phyloP scores from a whole-genome alignment of 1,140 invertebrate genomes.

The Brachionus paranguensis region DNA sequence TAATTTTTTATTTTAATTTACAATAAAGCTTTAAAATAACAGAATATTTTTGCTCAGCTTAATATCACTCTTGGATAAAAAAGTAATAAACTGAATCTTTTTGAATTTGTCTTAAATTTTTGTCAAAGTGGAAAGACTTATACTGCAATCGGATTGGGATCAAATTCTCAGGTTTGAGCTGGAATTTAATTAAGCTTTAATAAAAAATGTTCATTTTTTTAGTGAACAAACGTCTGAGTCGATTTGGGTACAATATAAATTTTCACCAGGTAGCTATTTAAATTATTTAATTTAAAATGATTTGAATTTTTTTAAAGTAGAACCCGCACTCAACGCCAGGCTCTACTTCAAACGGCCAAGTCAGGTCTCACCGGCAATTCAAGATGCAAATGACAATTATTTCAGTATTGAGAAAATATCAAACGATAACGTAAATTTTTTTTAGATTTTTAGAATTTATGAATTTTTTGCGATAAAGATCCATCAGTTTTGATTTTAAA shows the following conservation, averaged over 20 bases:
- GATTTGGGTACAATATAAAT: slow-evolving; percentile 8
- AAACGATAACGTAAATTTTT: not conserved
- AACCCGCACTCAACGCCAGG: not conserved
- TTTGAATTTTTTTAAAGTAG: not conserved
- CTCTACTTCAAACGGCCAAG: not conserved
- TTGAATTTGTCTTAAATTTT: not conserved
- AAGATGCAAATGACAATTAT: not conserved
- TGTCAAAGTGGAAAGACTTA: not conserved
- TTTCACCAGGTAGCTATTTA: not conserved
- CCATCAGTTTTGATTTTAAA: no score
- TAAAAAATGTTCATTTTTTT: not conserved
- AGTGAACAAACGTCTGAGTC: not conserved
- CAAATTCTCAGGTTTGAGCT: not conserved
- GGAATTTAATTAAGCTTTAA: not conserved
- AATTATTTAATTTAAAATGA: not conserved
- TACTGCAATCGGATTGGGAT: not conserved
- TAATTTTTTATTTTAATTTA: slow-evolving; percentile 19
- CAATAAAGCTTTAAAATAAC: not conserved
- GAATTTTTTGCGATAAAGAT: no score
- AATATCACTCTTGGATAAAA: not conserved
- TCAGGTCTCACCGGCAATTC: not conserved
- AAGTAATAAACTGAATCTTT: not conserved
- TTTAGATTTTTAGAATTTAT: not conserved
- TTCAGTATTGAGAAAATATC: slow-evolving; percentile 17
- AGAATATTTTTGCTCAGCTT: not conserved